Evolutionary conservation across 2,888 invertebrate genomes (phyloP).

Genomic region (Drosophila anceps): DNA sequence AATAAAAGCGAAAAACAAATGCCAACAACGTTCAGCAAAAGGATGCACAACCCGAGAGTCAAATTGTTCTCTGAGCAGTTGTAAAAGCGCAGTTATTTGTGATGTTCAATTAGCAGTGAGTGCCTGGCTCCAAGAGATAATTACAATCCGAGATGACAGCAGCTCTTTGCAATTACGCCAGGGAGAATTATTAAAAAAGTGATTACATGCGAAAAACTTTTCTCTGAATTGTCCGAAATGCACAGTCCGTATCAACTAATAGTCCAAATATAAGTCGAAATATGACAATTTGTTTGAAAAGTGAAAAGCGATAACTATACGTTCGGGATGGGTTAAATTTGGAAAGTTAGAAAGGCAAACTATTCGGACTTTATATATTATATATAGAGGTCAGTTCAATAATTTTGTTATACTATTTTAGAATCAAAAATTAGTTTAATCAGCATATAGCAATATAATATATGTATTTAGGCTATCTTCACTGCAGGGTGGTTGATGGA

Average conservation of each 20-base stretch:
- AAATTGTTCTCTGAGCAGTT: conserved; percentile 30
- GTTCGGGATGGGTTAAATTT: neutral
- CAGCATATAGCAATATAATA: too few relatives aligned
- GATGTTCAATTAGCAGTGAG: conserved; percentile 48
- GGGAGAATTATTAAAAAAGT: neutral
- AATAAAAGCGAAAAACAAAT: conserved; percentile 62
- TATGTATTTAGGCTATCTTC: too few relatives aligned
- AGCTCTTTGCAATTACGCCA: conserved; percentile 5
- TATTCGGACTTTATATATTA: too few relatives aligned
- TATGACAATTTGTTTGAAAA: neutral
- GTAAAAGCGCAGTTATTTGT: conserved; percentile 42
- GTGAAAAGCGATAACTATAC: neutral
- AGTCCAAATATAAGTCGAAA: neutral
- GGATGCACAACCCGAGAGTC: conserved; percentile 18
- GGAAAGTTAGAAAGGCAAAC: too few relatives aligned
- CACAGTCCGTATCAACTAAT: neutral
- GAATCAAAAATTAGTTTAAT: too few relatives aligned
- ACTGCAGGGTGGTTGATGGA: too few relatives aligned
- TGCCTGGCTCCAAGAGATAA: neutral
- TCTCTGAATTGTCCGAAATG: neutral
- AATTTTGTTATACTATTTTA: too few relatives aligned
- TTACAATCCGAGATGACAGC: conserved; percentile 12
- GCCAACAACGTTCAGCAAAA: conserved; percentile 14
- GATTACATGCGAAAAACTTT: conserved; percentile 2
- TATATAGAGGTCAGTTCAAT: too few relatives aligned